phyloP scores from a whole-genome alignment of 2,113 vertebrate genomes.

The Pristiophorus japonicus region DNA sequence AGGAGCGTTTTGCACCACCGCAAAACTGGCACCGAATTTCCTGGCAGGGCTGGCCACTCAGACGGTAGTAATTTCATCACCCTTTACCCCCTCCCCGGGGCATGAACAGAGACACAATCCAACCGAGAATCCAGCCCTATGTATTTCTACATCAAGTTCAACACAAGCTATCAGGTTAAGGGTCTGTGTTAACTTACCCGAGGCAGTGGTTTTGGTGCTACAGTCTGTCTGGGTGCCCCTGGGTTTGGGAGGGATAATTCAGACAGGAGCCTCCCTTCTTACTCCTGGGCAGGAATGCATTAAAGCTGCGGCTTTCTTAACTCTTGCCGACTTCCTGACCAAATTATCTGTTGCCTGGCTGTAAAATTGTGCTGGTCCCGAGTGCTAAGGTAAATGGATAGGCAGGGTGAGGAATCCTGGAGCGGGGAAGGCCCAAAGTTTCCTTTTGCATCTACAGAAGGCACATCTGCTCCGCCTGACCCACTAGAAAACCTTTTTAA shows the following conservation, averaged over 20 bases:
- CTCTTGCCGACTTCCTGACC: neutral
- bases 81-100: too few species aligned
- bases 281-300: neutral
- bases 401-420: neutral
- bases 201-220: neutral
- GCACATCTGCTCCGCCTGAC: neutral
- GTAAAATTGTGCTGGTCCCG: neutral
- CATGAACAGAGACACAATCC: too few species aligned
- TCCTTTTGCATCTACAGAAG: neutral
- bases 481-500: neutral
- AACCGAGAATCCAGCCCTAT: neutral
- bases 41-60: too few species aligned
- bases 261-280: neutral
- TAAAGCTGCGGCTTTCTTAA: neutral
- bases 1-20: too few species aligned
- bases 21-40: too few species aligned
- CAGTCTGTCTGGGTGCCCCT: neutral
- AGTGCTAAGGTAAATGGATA: neutral
- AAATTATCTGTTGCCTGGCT: neutral
- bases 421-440: neutral
- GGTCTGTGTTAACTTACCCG: too few species aligned
- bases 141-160: neutral
- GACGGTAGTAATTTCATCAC: too few species aligned
- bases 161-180: neutral
- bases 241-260: neutral